Conservation (phyloP, 2,113 vertebrate species). For the Parotia lawesii region DNA sequence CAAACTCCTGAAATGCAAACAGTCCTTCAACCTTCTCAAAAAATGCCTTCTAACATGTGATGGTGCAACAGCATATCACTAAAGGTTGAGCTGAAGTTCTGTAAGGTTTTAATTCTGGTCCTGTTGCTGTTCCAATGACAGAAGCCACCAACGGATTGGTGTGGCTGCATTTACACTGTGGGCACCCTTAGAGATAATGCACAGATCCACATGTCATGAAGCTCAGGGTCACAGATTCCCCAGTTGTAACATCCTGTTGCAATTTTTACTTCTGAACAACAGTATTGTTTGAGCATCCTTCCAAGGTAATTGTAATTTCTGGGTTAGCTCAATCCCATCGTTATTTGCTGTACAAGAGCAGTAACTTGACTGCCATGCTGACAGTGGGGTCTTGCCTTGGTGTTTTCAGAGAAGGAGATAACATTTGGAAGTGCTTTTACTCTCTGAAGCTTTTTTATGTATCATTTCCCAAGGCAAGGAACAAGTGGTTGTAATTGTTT, state of each 20-base stretch:
- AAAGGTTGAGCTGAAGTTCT: background rate
- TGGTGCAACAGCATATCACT: background rate
- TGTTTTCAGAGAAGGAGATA: background rate
- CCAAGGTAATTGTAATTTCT: background rate
- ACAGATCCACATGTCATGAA: background rate
- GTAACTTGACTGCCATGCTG: background rate
- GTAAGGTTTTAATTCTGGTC: background rate
- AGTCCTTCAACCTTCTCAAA: background rate
- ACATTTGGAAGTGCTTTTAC: background rate
- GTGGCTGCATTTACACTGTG: background rate
- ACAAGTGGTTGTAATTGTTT: background rate
- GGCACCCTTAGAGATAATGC: background rate
- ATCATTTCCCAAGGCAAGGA: background rate
- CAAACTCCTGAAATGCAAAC: constrained; percentile 40
- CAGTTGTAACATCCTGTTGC: background rate
- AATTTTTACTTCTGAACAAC: background rate
- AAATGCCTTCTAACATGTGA: background rate
- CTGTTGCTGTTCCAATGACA: background rate
- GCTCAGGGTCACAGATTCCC: background rate
- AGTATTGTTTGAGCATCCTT: background rate
- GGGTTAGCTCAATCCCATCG: background rate
- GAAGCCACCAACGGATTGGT: background rate
- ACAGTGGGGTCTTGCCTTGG: background rate
- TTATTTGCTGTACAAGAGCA: background rate
- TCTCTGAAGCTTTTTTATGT: background rate